Evolutionary conservation across 2,113 vertebrate species (phyloP).

Genomic region (Garra rufa): DNA sequence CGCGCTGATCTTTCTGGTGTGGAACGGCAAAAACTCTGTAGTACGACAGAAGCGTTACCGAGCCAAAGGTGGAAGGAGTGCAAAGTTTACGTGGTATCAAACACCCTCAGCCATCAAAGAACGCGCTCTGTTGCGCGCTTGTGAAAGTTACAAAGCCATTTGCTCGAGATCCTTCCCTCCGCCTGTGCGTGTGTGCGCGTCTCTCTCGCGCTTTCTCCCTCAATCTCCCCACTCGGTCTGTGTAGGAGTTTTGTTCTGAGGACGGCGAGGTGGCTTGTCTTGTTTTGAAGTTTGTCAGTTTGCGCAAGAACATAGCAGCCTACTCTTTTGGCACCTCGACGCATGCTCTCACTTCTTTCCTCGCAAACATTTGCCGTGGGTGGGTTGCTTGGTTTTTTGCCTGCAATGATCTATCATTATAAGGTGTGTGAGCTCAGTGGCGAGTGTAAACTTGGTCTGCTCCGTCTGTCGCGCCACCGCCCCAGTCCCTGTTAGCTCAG

Average conservation of each 20-base stretch:
- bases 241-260: constrained; percentile 70
- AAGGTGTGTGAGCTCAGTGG: constrained; percentile 78
- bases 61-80: constrained; percentile 75
- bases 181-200: constrained; percentile 43
- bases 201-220: constrained; percentile 39
- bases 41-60: constrained; percentile 69
- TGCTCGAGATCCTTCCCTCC: constrained; percentile 55
- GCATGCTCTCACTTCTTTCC: constrained; percentile 60
- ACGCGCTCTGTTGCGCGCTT: constrained; percentile 62
- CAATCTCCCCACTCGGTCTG: constrained; percentile 53
- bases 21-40: constrained; percentile 61
- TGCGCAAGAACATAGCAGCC: constrained; percentile 63
- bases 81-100: constrained; percentile 72
- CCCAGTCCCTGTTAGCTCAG: constrained; percentile 87
- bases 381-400: constrained; percentile 57
- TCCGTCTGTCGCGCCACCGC: constrained; percentile 60
- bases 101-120: constrained; percentile 74
- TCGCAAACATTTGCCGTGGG: constrained; percentile 65
- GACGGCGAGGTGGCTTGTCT: constrained; percentile 69
- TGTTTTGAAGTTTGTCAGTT: constrained; percentile 69
- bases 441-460: constrained; percentile 75
- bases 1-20: constrained; percentile 54
- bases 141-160: constrained; percentile 66
- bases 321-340: constrained; percentile 63
- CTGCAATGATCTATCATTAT: constrained; percentile 70